Conservation (phyloP, 1,140 invertebrate genomes). For the Helicoverpa armigera region DNA sequence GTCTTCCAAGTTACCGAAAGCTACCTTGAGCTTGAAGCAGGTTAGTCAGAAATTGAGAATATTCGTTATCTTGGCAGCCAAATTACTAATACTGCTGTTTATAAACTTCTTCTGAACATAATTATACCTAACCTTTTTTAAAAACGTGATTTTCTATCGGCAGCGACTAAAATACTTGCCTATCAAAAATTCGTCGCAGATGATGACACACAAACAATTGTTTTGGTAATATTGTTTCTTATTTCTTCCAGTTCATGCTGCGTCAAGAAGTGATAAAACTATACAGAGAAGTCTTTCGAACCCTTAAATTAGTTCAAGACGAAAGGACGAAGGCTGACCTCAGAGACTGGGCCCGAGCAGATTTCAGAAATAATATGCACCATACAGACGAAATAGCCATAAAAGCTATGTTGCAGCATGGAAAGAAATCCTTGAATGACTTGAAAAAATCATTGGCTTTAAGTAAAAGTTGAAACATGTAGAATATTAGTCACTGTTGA, state of each 20-base stretch:
- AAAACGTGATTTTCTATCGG: too few relatives aligned
- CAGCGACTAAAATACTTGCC: too few relatives aligned
- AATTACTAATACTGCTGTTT: too few relatives aligned
- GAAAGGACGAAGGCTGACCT: constrained; percentile 88
- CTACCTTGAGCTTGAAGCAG: constrained; percentile 87
- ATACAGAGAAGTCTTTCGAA: constrained; percentile 90
- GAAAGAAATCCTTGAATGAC: constrained; percentile 89
- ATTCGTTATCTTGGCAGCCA: background rate
- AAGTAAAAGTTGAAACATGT: constrained; percentile 72
- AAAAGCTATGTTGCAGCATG: constrained; percentile 90
- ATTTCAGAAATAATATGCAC: constrained; percentile 90
- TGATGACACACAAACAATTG: too few relatives aligned
- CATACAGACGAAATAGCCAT: constrained; percentile 90
- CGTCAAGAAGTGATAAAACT: constrained; percentile 92
- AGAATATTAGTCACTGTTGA: background rate
- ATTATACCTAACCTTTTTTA: too few relatives aligned
- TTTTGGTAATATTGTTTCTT: too few relatives aligned
- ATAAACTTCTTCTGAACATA: too few relatives aligned
- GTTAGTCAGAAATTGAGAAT: constrained; percentile 63
- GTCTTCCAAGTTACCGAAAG: constrained; percentile 84
- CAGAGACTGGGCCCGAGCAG: constrained; percentile 89
- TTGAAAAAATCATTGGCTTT: constrained; percentile 89
- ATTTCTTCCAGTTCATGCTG: constrained; percentile 90
- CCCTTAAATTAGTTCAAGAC: constrained; percentile 89
- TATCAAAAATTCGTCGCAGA: too few relatives aligned